These are phyloP conservation scores for Cheilosia soror DNA, from an alignment of 2,888 invertebrate genomes.

Conservation along the genomic window DNA sequence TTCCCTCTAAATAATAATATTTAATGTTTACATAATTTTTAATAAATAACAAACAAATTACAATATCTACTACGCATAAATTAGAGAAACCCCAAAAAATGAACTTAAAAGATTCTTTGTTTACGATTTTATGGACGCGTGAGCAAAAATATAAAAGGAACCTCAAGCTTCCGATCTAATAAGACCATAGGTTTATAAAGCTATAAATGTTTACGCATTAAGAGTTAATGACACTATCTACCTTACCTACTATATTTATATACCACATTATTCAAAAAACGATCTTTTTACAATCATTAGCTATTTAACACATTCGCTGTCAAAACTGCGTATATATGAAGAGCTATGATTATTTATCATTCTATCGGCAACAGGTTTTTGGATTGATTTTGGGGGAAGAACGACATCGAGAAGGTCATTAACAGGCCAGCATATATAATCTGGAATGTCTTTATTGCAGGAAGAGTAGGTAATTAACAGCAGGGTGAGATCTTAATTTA, in stretches of 20 bases:
- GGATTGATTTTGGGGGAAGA: conserved; percentile 2
- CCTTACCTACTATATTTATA: neutral
- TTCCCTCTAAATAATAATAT: too few relatives aligned
- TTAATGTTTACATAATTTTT: too few relatives aligned
- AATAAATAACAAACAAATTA: too few relatives aligned
- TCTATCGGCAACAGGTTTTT: conserved; percentile 11
- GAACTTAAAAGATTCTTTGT: neutral
- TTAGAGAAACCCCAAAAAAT: too few relatives aligned
- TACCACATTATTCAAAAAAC: neutral
- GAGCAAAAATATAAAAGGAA: neutral
- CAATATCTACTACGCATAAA: too few relatives aligned
- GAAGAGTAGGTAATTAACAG: conserved; percentile 30
- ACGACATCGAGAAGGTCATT: conserved; percentile 15
- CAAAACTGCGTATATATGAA: conserved; percentile 17
- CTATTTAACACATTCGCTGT: conserved; percentile 9
- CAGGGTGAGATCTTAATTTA: conserved; percentile 13
- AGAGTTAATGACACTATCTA: conserved; percentile 43
- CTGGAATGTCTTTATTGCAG: conserved; percentile 18
- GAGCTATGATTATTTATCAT: conserved; percentile 15
- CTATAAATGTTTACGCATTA: conserved; percentile 5
- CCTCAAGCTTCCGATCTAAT: neutral
- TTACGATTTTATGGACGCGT: conserved; percentile 5
- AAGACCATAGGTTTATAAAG: neutral
- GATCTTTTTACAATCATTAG: neutral
- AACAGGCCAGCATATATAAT: neutral